Base-by-base conservation (phyloP, 1,140 invertebrate genomes). In the Plutomurus gul region DNA sequence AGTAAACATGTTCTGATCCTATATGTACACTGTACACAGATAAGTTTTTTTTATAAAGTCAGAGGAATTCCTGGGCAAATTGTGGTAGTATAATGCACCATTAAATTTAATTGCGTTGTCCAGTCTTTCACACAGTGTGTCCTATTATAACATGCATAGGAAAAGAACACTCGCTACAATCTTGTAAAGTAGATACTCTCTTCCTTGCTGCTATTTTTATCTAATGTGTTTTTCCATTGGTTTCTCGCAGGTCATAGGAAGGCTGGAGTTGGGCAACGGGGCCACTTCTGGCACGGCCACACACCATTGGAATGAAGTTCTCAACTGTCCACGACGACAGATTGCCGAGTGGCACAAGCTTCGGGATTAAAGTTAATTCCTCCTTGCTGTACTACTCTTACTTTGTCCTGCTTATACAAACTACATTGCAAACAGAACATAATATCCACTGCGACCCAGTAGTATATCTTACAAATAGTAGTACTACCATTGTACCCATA, bases 341-440 rank as follows among this genome's bases (percentile, higher is more conserved):
- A 98, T 98, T 85, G 96, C 97, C 56, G 95, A 98, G 88, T 98
- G 97, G 96, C 96, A 99, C 90, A 97, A 97, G 89, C 89, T 99
- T 79, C 91, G 92, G 86, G 95, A 97, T 89, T 97, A 92, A 89
- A 39, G 33, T 65, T 49, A 75, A 75, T 75, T 49, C 40, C 73
- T 49, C 30, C 40, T 75, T 75, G 30, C 43, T 75, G 30, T 51
- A 20, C 73, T 73, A 25, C 43, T 75, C 39, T 49, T 49, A 40
- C 43, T 43, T 33, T 27, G 56, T 65, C 25, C 30, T 30, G n/a
- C 3, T n/a, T n/a, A n/a, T n/a, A n/a, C n/a, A n/a, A n/a, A n/a
- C n/a, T n/a, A n/a, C n/a, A n/a, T n/a, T n/a, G n/a, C n/a, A n/a
- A n/a, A n/a, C n/a, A n/a, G n/a, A n/a, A n/a, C n/a, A n/a, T n/a